phyloP scores from a whole-genome alignment of 2,113 vertebrate genomes.

The Malurus cyaneus region DNA sequence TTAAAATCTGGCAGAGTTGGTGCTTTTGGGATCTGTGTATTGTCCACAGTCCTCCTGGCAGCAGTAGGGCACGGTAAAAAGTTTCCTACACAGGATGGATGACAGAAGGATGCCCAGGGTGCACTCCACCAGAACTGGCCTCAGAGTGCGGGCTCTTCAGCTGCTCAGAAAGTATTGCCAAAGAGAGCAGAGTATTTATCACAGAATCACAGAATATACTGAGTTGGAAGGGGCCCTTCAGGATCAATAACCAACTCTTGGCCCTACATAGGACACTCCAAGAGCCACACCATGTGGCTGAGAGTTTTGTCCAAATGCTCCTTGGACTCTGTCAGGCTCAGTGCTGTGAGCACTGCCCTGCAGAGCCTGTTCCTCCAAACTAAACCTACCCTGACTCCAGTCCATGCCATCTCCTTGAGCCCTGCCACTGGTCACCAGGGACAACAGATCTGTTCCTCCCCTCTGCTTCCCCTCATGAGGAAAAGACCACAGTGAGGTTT shows the following conservation, averaged over 20 bases:
- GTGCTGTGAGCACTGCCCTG: not conserved
- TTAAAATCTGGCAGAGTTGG: not conserved
- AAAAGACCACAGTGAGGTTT: not conserved
- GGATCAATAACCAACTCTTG: not conserved
- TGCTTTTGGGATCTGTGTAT: not conserved
- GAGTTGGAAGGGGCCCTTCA: not conserved
- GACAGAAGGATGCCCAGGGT: not conserved
- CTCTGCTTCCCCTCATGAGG: not conserved
- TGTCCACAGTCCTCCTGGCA: not conserved
- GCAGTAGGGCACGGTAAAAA: not conserved
- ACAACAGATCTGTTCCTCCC: not conserved
- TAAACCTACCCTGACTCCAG: not conserved
- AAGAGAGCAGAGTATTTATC: not conserved
- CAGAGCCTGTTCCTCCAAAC: not conserved
- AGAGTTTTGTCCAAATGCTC: not conserved
- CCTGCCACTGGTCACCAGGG: not conserved
- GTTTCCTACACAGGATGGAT: not conserved
- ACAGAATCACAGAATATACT: not conserved
- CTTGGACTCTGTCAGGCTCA: not conserved
- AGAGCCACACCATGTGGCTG: not conserved
- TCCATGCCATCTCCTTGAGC: not conserved
- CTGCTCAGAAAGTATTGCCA: not conserved
- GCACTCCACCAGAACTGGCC: not conserved
- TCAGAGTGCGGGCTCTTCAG: rapidly evolving
- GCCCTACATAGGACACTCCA: not conserved